Percentiles rank a stretch among this genome's conserved stretches.
These are phyloP conservation scores for Acanthisitta chloris DNA, from an alignment of 2,113 vertebrate species.

Conservation along the genomic window DNA sequence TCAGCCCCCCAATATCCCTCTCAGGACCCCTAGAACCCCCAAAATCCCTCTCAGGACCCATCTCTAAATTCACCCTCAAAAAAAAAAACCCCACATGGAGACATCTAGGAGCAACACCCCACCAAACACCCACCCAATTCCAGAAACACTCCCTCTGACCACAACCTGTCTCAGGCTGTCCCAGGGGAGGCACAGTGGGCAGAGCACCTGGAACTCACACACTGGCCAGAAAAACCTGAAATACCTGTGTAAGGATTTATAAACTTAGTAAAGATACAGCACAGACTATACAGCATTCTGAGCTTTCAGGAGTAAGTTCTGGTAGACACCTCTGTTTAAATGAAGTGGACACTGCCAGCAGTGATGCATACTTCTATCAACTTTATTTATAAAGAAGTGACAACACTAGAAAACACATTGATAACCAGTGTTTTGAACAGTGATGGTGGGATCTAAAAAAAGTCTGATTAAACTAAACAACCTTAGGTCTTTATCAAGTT, in stretches of 20 bases:
- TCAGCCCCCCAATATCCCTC: too few relatives aligned
- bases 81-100: too few relatives aligned
- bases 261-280: background rate
- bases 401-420: conserved; percentile 79
- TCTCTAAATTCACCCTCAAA: too few relatives aligned
- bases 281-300: background rate
- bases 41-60: too few relatives aligned
- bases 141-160: too few relatives aligned
- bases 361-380: conserved; percentile 35
- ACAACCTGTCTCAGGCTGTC: too few relatives aligned
- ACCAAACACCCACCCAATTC: too few relatives aligned
- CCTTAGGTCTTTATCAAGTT: conserved; percentile 59
- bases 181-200: too few relatives aligned
- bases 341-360: conserved; percentile 53
- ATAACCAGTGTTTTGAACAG: conserved; percentile 75
- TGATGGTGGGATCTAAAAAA: conserved; percentile 71
- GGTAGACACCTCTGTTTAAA: background rate
- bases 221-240: background rate
- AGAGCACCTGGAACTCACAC: too few relatives aligned
- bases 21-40: too few relatives aligned
- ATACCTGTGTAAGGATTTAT: background rate
- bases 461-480: conserved; percentile 51
- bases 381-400: conserved; percentile 80
- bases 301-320: background rate
- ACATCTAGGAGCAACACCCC: too few relatives aligned